Conservation (phyloP, 2,797 vertebrate species). For the Sylvia borin region DNA sequence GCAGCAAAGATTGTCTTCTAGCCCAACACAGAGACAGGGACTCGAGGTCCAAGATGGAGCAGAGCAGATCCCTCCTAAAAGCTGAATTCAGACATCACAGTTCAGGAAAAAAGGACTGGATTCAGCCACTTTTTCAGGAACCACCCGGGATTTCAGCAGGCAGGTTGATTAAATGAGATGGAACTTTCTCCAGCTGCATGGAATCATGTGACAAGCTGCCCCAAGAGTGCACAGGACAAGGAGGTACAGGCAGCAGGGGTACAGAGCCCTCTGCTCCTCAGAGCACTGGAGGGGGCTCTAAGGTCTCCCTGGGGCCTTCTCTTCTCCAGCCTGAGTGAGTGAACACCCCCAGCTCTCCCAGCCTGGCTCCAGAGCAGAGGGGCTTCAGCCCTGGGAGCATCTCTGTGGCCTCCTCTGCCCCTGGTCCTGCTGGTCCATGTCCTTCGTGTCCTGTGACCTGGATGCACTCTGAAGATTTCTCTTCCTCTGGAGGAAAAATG, state of each 20-base stretch:
- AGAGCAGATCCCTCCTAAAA: not conserved
- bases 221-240: not conserved
- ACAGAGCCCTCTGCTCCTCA: not conserved
- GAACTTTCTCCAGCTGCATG: not conserved
- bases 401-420: not conserved
- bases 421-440: accelerated
- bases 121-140: not conserved
- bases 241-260: not conserved
- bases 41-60: not conserved
- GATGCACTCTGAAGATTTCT: not conserved
- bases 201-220: not conserved
- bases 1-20: not conserved
- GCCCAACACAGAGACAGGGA: not conserved
- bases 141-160: not conserved
- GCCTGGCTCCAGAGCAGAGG: not conserved
- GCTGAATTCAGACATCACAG: not conserved
- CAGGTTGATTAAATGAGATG: not conserved
- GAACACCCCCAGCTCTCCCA: not conserved
- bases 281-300: not conserved
- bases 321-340: not conserved
- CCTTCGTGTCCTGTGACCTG: not conserved
- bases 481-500: not conserved
- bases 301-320: not conserved
- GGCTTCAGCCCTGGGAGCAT: not conserved
- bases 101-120: not conserved